Conservation (phyloP, 1,140 invertebrate genomes). For the Venturia canescens region DNA sequence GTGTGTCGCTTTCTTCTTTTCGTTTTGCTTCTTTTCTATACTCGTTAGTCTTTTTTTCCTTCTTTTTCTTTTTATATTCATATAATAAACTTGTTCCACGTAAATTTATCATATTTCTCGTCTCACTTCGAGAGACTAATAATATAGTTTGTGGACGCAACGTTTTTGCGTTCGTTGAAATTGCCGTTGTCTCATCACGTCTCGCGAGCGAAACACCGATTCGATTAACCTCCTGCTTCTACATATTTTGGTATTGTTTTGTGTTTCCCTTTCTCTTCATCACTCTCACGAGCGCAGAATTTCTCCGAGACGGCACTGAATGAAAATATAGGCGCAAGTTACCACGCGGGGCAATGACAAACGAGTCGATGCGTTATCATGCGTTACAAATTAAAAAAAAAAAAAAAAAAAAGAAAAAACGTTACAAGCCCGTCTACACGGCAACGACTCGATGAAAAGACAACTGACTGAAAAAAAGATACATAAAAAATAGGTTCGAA, state of each 20-base stretch:
- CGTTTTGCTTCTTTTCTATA: slow-evolving; percentile 51
- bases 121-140: background rate
- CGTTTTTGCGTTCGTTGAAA: background rate
- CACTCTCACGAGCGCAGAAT: background rate
- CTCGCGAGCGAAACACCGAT: background rate
- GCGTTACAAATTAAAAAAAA: background rate
- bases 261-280: background rate
- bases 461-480: slow-evolving; percentile 3
- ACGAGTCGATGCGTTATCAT: slow-evolving; percentile 11
- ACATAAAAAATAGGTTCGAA: slow-evolving; percentile 7
- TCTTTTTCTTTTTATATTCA: slow-evolving; percentile 56
- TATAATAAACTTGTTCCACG: slow-evolving; percentile 42
- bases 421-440: background rate
- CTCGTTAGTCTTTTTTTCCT: slow-evolving; percentile 37
- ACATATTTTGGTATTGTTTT: background rate
- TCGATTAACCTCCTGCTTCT: background rate
- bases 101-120: slow-evolving; percentile 33
- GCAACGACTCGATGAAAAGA: background rate
- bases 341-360: background rate
- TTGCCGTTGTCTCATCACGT: background rate
- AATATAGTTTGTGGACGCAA: background rate
- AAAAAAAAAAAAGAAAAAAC: background rate
- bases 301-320: background rate
- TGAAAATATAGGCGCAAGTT: background rate
- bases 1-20: slow-evolving; percentile 44